Evolutionary conservation across 2,888 invertebrate species (phyloP), one percentile per base, ranked within the genome.

Genomic region (Xylota sylvarum): DNA sequence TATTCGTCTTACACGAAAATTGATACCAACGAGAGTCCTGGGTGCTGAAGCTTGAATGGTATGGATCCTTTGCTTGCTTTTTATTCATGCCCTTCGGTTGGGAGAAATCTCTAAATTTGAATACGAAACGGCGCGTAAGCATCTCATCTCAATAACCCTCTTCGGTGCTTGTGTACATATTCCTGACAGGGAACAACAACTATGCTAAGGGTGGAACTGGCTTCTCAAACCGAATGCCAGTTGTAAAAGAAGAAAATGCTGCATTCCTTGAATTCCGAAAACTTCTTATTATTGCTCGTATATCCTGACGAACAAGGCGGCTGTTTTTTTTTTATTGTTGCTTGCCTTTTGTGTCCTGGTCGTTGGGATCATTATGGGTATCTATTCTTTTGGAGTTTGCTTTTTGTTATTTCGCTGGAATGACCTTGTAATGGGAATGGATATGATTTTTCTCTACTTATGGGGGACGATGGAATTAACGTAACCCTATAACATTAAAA

Each of bases 241-340:
- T 60, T 78, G 72, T 72, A 43, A 67, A 65, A 77, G 67, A 83
- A 62, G 62, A 70, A 70, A 79, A 72, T 60, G 55, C 50, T 76
- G 76, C 69, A 82, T 82, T 82, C 69, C 30, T 32, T 4, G 62
- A 74, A 82, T 82, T 73, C 78, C 83, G n/a, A 67, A 73, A 78
- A 78, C 35, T 73, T 78, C 46, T 67, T 83, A 67, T 78, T 73
- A 73, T 79, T 67, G 62, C 48, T 67, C 60, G 60, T 83, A 67
- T 56, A 77, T 73, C 40, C 78, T 67, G 62, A 67, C 43, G 30
- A 83, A 78, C 72, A 73, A 58, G 58, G 43, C 67, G 67, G 60
- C 50, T 69, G 60, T 60, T 67, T 76, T 10, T 10, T 35, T 17
- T 43, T 60, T 60, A 35, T 5, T 35, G 35, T 35, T 35, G 10